phyloP scores from a whole-genome alignment of 1,140 invertebrate genomes.

The Chironomus tepperi region DNA sequence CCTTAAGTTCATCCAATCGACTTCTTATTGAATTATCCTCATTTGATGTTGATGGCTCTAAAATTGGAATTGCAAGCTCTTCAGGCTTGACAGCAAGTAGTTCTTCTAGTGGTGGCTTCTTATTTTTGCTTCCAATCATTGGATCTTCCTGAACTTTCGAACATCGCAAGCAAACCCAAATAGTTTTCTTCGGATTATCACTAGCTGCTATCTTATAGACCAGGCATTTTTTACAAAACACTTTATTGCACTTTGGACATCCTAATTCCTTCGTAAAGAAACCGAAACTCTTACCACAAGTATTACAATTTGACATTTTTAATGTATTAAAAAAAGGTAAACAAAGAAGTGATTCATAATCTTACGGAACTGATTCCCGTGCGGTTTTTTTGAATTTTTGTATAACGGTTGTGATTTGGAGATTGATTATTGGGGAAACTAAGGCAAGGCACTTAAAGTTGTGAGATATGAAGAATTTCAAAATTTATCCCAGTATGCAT shows the following conservation, averaged over 20 bases:
- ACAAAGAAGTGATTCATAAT: background rate
- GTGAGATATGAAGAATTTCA: too few species aligned
- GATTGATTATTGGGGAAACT: too few species aligned
- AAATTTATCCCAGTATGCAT: too few species aligned
- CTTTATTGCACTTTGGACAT: constrained; percentile 53
- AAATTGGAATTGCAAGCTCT: constrained; percentile 37
- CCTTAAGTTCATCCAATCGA: constrained; percentile 50
- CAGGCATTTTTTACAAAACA: constrained; percentile 54
- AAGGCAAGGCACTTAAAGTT: too few species aligned
- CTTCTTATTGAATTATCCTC: constrained; percentile 44
- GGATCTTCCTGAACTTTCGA: constrained; percentile 30
- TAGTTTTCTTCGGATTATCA: constrained; percentile 31
- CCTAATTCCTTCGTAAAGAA: constrained; percentile 42
- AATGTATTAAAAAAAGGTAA: background rate
- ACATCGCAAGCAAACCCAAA: constrained; percentile 36
- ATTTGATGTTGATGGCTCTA: constrained; percentile 37
- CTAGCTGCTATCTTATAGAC: constrained; percentile 44
- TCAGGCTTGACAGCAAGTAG: constrained; percentile 44
- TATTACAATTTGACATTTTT: constrained; percentile 24
- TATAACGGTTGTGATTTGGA: too few species aligned
- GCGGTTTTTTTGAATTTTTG: too few species aligned
- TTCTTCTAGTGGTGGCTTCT: constrained; percentile 40
- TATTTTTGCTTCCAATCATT: constrained; percentile 30
- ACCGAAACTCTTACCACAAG: constrained; percentile 15
- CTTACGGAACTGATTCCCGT: too few species aligned